Base-by-base conservation (phyloP, 2,113 vertebrate genomes). In the Holacanthus passer region DNA sequence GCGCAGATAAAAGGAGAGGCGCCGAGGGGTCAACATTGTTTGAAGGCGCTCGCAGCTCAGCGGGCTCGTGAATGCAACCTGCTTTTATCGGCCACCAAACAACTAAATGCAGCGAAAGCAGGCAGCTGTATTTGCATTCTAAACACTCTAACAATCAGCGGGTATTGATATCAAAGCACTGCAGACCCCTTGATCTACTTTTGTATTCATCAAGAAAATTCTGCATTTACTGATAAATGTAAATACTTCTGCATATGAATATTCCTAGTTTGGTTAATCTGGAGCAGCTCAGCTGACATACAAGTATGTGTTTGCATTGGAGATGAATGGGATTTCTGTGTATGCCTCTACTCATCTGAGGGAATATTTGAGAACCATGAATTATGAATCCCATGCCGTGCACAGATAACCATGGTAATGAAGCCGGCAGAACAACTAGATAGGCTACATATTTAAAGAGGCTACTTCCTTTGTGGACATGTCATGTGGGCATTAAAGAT, bases 391-490 rank as follows among this genome's bases (percentile, higher is more conserved):
- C 16, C 10, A n/a, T 72, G 77, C 48, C 22, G 5, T 68, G 84
- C 73, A 88, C 76, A 88, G 78, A 92, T 87, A 83, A 89, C 7
- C 0, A 48, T 63, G 53, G 82, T 92, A 89, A 93, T 90, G 84
- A 91, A 87, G 75, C 85, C 22, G 29, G 84, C 75, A 83, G 79
- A 89, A 91, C 86, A 91, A 92, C 85, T 88, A 77, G 77, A 88
- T 87, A 66, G 43, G 43, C 83, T 92, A 87, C 92, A 94, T 92
- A 90, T 94, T 93, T 93, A 85, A 95, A 90, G 64, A 90, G 87
- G 58, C 59, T 32, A 31, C 59, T 84, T 82, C 87, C 79, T 89
- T 88, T 89, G 82, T 93, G 86, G 79, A 87, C 73, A 84, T 88
- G 83, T 87, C 88, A 87, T 84, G 58, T 55, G 74, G 71, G 41